phyloP scores from a whole-genome alignment of 2,113 vertebrate genomes.

The Chinchilla lanigera region DNA sequence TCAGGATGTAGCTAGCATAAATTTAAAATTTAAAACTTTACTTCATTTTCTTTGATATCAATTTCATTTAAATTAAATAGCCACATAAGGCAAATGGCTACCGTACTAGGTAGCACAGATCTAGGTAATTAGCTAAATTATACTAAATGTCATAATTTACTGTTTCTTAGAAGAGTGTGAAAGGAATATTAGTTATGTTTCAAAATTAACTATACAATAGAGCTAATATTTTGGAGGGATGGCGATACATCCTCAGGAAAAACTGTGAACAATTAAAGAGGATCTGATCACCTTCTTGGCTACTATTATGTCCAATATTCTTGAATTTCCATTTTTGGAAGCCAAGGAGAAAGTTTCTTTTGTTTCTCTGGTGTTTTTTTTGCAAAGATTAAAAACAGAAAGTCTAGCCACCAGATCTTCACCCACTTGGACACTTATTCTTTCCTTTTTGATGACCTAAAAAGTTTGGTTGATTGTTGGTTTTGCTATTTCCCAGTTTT shows the following conservation, averaged over 20 bases:
- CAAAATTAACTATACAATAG: background rate
- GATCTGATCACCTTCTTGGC: background rate
- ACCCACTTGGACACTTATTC: background rate
- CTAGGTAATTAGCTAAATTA: background rate
- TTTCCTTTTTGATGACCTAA: background rate
- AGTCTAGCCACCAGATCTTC: background rate
- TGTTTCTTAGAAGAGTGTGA: conserved; percentile 8
- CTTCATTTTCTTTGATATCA: background rate
- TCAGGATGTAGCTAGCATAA: background rate
- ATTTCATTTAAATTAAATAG: conserved; percentile 29
- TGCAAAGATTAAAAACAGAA: background rate
- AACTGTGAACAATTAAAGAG: background rate
- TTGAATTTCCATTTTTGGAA: conserved; percentile 18
- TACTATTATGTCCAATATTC: background rate
- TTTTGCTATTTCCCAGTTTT: background rate
- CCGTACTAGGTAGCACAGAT: background rate
- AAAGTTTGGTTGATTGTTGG: background rate
- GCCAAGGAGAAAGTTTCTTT: background rate
- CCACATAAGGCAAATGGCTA: background rate
- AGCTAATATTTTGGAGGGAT: background rate
- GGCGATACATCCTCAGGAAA: background rate
- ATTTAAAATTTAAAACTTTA: background rate
- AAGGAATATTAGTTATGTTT: background rate
- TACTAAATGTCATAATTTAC: background rate
- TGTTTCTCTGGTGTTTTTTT: conserved; percentile 18